phyloP scores from a whole-genome alignment of 1,140 invertebrate genomes.

The Eulimnadia texana region DNA sequence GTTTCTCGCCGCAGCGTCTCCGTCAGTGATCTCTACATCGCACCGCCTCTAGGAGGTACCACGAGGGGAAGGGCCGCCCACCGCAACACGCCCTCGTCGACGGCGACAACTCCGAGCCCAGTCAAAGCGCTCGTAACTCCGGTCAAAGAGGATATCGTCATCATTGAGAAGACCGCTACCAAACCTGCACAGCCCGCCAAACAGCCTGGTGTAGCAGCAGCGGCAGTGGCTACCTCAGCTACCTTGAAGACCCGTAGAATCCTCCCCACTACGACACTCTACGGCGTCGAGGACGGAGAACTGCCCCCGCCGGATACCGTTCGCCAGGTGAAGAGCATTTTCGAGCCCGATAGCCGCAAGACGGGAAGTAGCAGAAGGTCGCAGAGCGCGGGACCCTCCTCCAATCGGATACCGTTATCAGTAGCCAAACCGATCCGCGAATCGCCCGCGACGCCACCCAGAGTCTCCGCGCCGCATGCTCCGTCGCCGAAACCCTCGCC shows the following conservation, averaged over 20 bases:
- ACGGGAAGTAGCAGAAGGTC: not conserved
- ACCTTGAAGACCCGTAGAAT: constrained; percentile 3
- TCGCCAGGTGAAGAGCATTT: constrained; percentile 64
- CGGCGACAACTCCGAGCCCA: not conserved
- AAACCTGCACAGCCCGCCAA: constrained; percentile 10
- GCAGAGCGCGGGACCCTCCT: constrained; percentile 1
- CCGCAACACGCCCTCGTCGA: not conserved
- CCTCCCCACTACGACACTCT: constrained; percentile 5
- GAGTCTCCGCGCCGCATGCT: not conserved
- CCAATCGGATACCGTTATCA: constrained; percentile 3
- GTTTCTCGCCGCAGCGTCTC: constrained; percentile 7
- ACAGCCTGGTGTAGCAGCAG: not conserved
- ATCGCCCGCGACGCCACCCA: not conserved
- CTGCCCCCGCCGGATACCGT: constrained; percentile 71
- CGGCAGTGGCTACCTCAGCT: constrained; percentile 5
- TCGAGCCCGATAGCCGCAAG: constrained; percentile 40
- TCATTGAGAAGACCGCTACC: constrained; percentile 27
- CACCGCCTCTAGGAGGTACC: not conserved
- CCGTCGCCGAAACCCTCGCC: constrained; percentile 3
- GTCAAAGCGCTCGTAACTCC: constrained; percentile 7
- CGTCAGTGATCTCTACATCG: constrained; percentile 7
- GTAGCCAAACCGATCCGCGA: constrained; percentile 19
- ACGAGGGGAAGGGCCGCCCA: not conserved
- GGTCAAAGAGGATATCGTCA: constrained; percentile 32
- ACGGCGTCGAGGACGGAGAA: constrained; percentile 55